Evolutionary conservation across 2,113 vertebrate species (phyloP).

Genomic region (Protobothrops mucrosquamatus): DNA sequence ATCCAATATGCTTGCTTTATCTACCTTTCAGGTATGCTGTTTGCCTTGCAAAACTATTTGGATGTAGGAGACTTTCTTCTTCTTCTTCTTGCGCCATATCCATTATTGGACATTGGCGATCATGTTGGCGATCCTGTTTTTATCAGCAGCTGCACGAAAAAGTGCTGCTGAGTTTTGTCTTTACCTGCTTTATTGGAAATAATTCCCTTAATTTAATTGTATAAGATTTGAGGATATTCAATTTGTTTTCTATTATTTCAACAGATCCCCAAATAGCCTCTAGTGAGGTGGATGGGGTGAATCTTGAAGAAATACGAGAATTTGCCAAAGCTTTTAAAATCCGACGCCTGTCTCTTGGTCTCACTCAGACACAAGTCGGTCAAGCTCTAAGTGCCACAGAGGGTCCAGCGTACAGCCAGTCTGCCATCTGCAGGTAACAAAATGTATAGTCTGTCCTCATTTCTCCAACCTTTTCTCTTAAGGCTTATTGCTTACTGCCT

Average conservation of each 20-base stretch:
- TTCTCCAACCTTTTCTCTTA: background rate
- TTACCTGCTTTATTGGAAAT: background rate
- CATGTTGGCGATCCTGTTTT: too few relatives aligned
- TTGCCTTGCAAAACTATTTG: background rate
- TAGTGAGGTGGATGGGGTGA: slow-evolving; percentile 98
- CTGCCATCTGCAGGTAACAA: slow-evolving; percentile 99
- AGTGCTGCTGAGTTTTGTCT: too few relatives aligned
- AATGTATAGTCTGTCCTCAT: slow-evolving; percentile 46
- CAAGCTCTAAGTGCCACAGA: slow-evolving; percentile 97
- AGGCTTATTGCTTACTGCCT: slow-evolving; percentile 4
- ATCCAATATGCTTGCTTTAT: background rate
- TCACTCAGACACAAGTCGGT: slow-evolving; percentile 99
- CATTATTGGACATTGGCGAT: too few relatives aligned
- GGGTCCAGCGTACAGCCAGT: slow-evolving; percentile 99
- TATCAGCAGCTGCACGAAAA: too few relatives aligned
- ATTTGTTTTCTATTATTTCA: slow-evolving; percentile 62
- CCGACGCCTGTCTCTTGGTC: slow-evolving; percentile 96
- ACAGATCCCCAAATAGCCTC: slow-evolving; percentile 94
- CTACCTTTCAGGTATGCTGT: background rate
- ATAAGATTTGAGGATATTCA: slow-evolving; percentile 42
- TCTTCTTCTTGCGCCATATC: too few relatives aligned
- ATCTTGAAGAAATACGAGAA: slow-evolving; percentile 98
- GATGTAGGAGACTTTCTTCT: background rate
- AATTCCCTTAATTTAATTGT: background rate
- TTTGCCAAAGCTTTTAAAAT: slow-evolving; percentile 99